These are phyloP conservation scores for Phylloscopus whistleri DNA, from an alignment of 2,113 vertebrate species.

Conservation along the genomic window DNA sequence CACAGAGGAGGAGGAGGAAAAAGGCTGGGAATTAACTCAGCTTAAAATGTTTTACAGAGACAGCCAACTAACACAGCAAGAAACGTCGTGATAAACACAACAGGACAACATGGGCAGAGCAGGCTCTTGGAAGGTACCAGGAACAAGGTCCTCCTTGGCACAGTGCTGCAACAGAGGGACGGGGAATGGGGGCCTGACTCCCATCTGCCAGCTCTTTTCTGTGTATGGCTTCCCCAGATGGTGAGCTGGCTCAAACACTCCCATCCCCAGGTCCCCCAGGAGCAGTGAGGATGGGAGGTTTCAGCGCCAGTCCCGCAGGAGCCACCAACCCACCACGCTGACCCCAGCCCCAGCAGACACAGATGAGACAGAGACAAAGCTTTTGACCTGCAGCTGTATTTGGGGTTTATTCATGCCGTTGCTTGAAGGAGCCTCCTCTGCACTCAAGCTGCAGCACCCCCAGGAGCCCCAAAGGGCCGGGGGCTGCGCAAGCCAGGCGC, in stretches of 20 bases:
- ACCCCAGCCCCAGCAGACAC: neutral
- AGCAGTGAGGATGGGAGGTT: rapidly evolving
- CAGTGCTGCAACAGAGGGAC: neutral
- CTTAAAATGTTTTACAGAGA: neutral
- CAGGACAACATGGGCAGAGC: neutral
- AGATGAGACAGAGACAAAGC: neutral
- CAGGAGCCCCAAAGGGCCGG: neutral
- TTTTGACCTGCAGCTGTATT: rapidly evolving
- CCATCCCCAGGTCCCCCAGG: neutral
- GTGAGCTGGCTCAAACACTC: neutral
- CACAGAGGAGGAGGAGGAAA: neutral
- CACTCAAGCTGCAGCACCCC: neutral
- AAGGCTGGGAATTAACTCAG: neutral
- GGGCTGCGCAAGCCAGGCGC: rapidly evolving
- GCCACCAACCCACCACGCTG: rapidly evolving
- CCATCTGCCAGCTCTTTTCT: neutral
- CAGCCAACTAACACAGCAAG: neutral
- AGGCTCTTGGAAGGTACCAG: neutral
- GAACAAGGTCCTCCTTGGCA: neutral
- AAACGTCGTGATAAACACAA: rapidly evolving
- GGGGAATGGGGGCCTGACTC: neutral
- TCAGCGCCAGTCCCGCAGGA: neutral
- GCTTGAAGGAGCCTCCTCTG: neutral
- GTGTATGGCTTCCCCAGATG: neutral
- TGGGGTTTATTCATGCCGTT: neutral